Evolutionary conservation across 2,113 vertebrate genomes (phyloP).

Genomic region (Eretmochelys imbricata): DNA sequence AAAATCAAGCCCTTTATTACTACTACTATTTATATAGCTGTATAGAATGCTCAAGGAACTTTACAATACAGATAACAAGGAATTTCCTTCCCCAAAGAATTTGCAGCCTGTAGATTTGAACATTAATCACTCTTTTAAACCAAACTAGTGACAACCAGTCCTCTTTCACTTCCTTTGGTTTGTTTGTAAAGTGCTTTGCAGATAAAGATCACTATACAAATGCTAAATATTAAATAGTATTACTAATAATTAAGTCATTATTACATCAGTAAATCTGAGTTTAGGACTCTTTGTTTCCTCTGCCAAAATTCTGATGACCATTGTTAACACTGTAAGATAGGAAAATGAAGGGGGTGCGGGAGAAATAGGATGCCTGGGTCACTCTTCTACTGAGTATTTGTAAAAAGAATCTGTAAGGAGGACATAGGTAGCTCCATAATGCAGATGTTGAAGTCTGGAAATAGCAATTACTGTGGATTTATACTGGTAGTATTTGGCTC

Average conservation of each 20-base stretch:
- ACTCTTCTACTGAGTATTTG: not conserved
- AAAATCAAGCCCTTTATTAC: not conserved
- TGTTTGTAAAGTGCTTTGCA: not conserved
- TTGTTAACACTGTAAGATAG: not conserved
- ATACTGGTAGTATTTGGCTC: rapidly evolving
- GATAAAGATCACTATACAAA: not conserved
- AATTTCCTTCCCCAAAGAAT: not conserved
- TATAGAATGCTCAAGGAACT: not conserved
- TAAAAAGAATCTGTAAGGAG: not conserved
- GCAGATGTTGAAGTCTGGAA: not conserved
- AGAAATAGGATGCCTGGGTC: not conserved
- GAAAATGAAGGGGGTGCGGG: not conserved
- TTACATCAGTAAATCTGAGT: not conserved
- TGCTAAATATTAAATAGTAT: not conserved
- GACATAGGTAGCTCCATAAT: not conserved
- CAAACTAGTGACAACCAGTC: not conserved
- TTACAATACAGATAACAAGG: not conserved
- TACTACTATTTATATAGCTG: rapidly evolving
- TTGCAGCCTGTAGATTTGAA: not conserved
- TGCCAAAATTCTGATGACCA: not conserved
- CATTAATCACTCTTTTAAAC: not conserved
- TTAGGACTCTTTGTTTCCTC: not conserved
- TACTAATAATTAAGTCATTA: not conserved
- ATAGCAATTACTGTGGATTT: not conserved
- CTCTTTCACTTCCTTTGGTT: not conserved